Evolutionary conservation across 2,797 vertebrate species (phyloP).

Genomic region (Dipus sagitta): DNA sequence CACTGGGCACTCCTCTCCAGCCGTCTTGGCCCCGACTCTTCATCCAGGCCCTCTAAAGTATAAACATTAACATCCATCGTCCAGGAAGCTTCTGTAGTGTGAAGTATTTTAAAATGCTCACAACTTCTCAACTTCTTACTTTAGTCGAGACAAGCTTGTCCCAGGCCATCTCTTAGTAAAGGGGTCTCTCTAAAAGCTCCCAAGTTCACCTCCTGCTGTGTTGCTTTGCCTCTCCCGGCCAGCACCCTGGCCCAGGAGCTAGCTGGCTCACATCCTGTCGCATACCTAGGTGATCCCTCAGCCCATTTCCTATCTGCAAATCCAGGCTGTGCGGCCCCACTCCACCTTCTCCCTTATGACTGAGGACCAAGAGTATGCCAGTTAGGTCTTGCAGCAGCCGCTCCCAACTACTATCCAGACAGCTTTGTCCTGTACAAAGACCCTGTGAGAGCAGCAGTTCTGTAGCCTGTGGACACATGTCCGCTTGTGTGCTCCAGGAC

Average conservation of each 20-base stretch:
- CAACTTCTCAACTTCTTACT: neutral
- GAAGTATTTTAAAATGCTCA: neutral
- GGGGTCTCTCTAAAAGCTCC: neutral
- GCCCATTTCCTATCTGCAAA: neutral
- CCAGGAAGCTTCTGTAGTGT: neutral
- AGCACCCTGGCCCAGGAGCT: neutral
- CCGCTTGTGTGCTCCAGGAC: neutral
- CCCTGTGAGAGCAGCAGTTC: neutral
- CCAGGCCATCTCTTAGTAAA: neutral
- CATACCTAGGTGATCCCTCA: neutral
- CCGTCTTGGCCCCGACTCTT: neutral
- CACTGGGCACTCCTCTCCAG: neutral
- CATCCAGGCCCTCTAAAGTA: neutral
- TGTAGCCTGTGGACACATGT: neutral
- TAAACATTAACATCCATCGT: neutral
- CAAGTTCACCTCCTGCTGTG: no score
- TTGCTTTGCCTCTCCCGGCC: neutral
- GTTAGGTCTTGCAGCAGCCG: neutral
- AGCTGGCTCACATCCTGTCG: neutral
- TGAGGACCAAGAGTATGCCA: neutral
- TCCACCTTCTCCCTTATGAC: neutral
- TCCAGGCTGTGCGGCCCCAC: no score
- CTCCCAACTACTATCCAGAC: neutral
- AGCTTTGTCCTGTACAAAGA: neutral
- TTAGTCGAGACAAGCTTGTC: neutral